Conservation (phyloP, 2,888 invertebrate genomes). For the Tetragonula carbonaria region DNA sequence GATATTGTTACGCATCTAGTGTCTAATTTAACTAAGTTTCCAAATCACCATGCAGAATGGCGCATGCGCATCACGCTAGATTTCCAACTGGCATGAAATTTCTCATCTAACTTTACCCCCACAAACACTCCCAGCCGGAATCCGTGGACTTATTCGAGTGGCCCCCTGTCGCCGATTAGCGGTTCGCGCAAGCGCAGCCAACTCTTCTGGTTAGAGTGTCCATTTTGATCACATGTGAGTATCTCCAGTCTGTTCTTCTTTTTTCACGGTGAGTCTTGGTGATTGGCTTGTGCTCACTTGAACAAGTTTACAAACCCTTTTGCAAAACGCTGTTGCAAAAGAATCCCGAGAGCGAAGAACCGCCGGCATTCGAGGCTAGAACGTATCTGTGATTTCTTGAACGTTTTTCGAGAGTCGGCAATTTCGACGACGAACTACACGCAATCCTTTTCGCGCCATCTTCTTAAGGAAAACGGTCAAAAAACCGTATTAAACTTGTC, state of each 20-base stretch:
- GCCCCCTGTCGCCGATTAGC: constrained; percentile 83
- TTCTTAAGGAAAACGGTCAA: constrained; percentile 79
- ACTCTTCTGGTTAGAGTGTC: constrained; percentile 94
- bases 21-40: constrained; percentile 16
- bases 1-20: not conserved
- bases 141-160: constrained; percentile 77
- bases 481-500: constrained; percentile 52
- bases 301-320: constrained; percentile 47
- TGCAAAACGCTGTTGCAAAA: constrained; percentile 9
- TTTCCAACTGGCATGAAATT: constrained; percentile 25
- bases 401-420: constrained; percentile 39
- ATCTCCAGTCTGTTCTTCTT: constrained; percentile 83
- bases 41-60: not conserved
- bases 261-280: constrained; percentile 71
- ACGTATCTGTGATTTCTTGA: constrained; percentile 18
- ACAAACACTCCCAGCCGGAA: constrained; percentile 51
- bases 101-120: constrained; percentile 29
- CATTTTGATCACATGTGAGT: constrained; percentile 96
- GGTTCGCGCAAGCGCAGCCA: constrained; percentile 89
- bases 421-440: constrained; percentile 74
- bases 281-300: constrained; percentile 46
- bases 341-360: constrained; percentile 17
- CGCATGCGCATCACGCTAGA: constrained; percentile 33
- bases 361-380: constrained; percentile 9
- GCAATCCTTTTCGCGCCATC: constrained; percentile 85